phyloP scores from a whole-genome alignment of 2,888 invertebrate species.

The Melieria crassipennis region DNA sequence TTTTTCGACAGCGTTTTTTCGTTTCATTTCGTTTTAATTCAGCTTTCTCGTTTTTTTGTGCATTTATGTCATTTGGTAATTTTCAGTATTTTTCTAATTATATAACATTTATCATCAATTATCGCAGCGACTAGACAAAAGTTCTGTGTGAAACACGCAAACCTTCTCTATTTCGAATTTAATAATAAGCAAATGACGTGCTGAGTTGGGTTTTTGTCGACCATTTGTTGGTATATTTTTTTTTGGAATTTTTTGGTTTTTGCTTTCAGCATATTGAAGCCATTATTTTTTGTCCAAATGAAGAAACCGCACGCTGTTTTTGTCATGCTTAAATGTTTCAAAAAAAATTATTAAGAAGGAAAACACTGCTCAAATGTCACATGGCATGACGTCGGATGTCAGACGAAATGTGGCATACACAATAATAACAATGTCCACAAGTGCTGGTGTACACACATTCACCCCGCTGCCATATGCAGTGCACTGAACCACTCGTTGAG shows the following conservation, averaged over 20 bases:
- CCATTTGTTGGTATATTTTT: slow-evolving; percentile 22
- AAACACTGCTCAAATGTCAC: slow-evolving; percentile 48
- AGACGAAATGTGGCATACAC: too few relatives aligned
- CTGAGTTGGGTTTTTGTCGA: slow-evolving; percentile 53
- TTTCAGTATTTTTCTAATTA: slow-evolving; percentile 58
- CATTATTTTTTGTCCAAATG: too few relatives aligned
- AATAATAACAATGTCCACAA: too few relatives aligned
- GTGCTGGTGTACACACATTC: too few relatives aligned
- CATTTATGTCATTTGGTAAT: slow-evolving; percentile 16
- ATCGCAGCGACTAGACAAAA: slow-evolving; percentile 48
- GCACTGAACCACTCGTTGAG: too few relatives aligned
- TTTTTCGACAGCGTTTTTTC: too few relatives aligned
- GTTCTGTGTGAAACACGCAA: slow-evolving; percentile 48
- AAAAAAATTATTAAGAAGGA: slow-evolving; percentile 38
- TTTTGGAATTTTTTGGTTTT: slow-evolving; percentile 20
- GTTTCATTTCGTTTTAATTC: neutral
- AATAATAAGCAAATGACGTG: slow-evolving; percentile 62
- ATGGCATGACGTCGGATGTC: slow-evolving; percentile 42
- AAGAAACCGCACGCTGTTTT: too few relatives aligned
- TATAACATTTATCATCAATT: slow-evolving; percentile 64
- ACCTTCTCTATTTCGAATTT: slow-evolving; percentile 44
- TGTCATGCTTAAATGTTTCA: slow-evolving; percentile 38
- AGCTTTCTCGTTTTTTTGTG: neutral
- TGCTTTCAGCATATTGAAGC: slow-evolving; percentile 2
- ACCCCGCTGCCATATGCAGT: too few relatives aligned